Evolutionary conservation across 2,113 vertebrate species (phyloP), one percentile per base, ranked within the genome.

Genomic region (Gobius niger): DNA sequence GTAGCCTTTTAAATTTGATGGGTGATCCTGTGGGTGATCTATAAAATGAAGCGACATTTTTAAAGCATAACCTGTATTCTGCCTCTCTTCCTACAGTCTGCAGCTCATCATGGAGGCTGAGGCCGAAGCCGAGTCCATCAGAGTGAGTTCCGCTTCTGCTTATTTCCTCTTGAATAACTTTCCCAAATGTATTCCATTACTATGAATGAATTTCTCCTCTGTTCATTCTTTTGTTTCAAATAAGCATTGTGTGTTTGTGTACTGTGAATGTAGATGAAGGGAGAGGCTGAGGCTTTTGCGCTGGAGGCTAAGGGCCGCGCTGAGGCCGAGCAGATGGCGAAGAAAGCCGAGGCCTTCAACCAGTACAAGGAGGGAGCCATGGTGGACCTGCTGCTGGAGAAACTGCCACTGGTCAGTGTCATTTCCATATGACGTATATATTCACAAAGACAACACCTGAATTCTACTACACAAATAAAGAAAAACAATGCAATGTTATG

Each of bases 371-470:
- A 98, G 1, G 95, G 95, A 2, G 96, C 96, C 67, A 95, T 96
- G 90, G 93, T 97, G 77, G 95, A 97, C 78, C 95, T 98, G 95
- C 90, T 98, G 85, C 92, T 98, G 74, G 94, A 96, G 91, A 95
- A 95, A 73, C 91, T 98, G 73, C 96, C 96, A 0, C 76, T 95
- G 94, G 96, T 97, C 49, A 84, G 91, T 82, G 14, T 62, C 6
- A 34, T 7, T 34, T 34, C 24, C 24, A 24, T 24, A 24, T 24
- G 24, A 34, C 3, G 24, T 34, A 34, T 34, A 34, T 34, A 34
- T 34, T 34, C 24, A 34, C 24, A 34, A 34, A 34, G 24, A 34
- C 2, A 4, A 3, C 24, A 34, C 24, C 24, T 3, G 24, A 34
- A 34, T 34, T 34, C 5, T 34, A 34, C 24, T 34, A 34, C 24